These are phyloP conservation scores for Zoroaster sp. DNA, from an alignment of 53 echinoderm and acorn worm species.

Conservation along the genomic window DNA sequence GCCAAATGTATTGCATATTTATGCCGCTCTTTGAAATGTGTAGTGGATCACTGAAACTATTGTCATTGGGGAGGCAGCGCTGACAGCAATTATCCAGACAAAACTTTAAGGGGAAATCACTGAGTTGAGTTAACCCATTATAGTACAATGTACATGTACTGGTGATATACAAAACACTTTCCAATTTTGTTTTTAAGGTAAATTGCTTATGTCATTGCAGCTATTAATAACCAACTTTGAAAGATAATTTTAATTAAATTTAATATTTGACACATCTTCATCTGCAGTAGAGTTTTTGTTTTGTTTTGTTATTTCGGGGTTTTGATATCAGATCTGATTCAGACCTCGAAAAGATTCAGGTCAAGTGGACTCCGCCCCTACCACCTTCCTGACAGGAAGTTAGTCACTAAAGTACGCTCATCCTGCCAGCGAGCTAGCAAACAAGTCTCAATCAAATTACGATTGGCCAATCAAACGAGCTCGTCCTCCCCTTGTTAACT, in stretches of 20 bases:
- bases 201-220: too few species aligned
- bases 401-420: slow-evolving; percentile 23
- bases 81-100: too few species aligned
- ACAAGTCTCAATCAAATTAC: slow-evolving; percentile 39
- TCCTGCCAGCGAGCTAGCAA: slow-evolving; percentile 41
- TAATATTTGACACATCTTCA: not conserved
- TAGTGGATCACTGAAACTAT: too few species aligned
- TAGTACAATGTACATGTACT: too few species aligned
- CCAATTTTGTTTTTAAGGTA: too few species aligned
- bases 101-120: too few species aligned
- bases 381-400: slow-evolving; percentile 26
- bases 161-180: too few species aligned
- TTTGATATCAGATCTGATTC: not conserved
- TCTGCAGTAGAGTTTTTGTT: not conserved
- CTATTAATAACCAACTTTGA: not conserved
- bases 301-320: not conserved
- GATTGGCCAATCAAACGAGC: slow-evolving; percentile 1
- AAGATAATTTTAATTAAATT: not conserved
- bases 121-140: too few species aligned
- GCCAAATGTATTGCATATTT: too few species aligned
- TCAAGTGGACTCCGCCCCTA: slow-evolving; percentile 15
- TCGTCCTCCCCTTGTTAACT: not conserved
- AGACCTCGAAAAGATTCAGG: not conserved
- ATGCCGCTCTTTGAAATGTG: too few species aligned
- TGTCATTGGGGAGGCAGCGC: too few species aligned